These are phyloP conservation scores for Aldrovandia affinis DNA, from an alignment of 2,797 vertebrate genomes.

Conservation along the genomic window DNA sequence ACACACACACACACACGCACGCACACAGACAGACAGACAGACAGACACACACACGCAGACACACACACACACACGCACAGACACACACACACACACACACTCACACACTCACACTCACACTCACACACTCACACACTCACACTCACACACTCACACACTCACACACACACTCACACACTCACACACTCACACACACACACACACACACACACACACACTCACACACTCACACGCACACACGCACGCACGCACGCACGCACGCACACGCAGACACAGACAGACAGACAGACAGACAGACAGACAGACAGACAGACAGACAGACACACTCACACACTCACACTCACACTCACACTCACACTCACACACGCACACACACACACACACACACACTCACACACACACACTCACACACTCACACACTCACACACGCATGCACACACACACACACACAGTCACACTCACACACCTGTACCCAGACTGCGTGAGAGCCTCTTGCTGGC, in stretches of 20 bases:
- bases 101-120: too few relatives aligned
- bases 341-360: not conserved
- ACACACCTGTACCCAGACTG: conserved; percentile 88
- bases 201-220: not conserved
- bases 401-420: not conserved
- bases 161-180: not conserved
- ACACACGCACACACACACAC: not conserved
- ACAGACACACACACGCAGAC: too few relatives aligned
- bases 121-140: too few relatives aligned
- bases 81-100: too few relatives aligned
- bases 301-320: not conserved
- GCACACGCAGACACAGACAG: not conserved
- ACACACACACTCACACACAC: not conserved
- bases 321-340: not conserved
- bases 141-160: too few relatives aligned
- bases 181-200: not conserved
- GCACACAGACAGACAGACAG: too few relatives aligned
- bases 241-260: not conserved
- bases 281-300: not conserved
- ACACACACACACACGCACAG: too few relatives aligned
- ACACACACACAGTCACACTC: conserved; percentile 1
- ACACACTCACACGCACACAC: not conserved
- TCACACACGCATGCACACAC: not conserved
- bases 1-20: not conserved
- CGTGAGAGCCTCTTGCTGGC: conserved; percentile 90